Evolutionary conservation across 2,888 invertebrate species (phyloP), one percentile per base, ranked within the genome.

Genomic region (Drosophila conformis): DNA sequence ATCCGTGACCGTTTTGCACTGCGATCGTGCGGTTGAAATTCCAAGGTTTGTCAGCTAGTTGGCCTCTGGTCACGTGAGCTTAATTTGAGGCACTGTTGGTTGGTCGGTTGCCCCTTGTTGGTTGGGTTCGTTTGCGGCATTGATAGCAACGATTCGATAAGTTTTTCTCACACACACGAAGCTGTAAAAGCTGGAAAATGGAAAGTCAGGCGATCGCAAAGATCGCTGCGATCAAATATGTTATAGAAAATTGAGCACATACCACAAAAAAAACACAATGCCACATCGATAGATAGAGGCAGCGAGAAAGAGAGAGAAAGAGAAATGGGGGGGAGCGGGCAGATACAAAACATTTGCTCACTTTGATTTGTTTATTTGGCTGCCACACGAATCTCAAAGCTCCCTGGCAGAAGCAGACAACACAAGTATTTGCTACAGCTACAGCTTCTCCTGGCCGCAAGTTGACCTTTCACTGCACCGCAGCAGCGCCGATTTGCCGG

Each of bases 51-150:
- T 91, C 92, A 92, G 91, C 89, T 90, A 81, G 91, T 92, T 91
- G 91, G 91, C 91, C 91, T 88, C 83, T 91, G 91, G 87, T 90
- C 92, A 91, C 92, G 91, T 88, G 88, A 80, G 83, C 83, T 91
- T 90, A 90, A 91, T 90, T 90, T 89, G 90, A 84, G 66, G 71
- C 63, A 60, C 59, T 25, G 42, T 42, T 42, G 57, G 57, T 54
- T 33, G 27, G 42, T 27, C 21, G 27, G 33, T 29, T 10, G 25
- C 46, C 46, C 46, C 46, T 46, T 15, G 52, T 38, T 11, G 46
- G 54, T 70, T 57, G 51, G 51, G 74, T 81, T 77, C 67, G 73
- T 72, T 73, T 73, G 73, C 65, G 79, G 78, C 79, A 78, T 62
- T 73, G 83, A 83, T 88, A 87, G 83, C 83, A 67, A 69, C 75